Conservation (phyloP, 2,797 vertebrate species). For the Megalops cyprinoides region DNA sequence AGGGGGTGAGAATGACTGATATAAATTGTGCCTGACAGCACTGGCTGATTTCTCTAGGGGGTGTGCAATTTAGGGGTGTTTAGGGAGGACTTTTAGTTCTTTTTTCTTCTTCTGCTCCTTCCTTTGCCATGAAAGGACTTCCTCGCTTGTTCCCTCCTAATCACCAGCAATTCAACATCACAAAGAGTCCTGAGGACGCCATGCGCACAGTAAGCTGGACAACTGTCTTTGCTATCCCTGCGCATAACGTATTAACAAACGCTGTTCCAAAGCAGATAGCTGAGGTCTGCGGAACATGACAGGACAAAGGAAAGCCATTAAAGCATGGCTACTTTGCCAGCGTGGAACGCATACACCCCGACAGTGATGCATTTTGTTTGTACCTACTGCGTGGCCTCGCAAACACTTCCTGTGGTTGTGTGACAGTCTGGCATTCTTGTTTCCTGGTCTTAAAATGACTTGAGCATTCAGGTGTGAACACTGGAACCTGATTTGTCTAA, state of each 20-base stretch:
- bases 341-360: not conserved
- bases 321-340: not conserved
- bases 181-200: not conserved
- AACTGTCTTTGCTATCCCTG: not conserved
- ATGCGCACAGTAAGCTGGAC: not conserved
- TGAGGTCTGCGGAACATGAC: not conserved
- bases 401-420: not conserved
- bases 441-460: not conserved
- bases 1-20: not conserved
- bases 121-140: too few species aligned
- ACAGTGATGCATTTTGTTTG: not conserved
- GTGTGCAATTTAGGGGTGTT: not conserved
- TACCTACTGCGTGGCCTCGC: not conserved
- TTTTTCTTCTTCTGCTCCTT: too few species aligned
- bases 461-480: not conserved
- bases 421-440: not conserved
- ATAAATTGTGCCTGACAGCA: not conserved
- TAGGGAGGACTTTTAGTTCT: not conserved
- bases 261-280: not conserved
- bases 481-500: not conserved
- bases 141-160: not conserved
- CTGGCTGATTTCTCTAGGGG: slow-evolving; percentile 1
- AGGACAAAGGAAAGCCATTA: not conserved
- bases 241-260: not conserved
- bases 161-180: not conserved